These are phyloP conservation scores for Chrysodeixis includens DNA, from an alignment of 2,888 invertebrate species.

Conservation along the genomic window DNA sequence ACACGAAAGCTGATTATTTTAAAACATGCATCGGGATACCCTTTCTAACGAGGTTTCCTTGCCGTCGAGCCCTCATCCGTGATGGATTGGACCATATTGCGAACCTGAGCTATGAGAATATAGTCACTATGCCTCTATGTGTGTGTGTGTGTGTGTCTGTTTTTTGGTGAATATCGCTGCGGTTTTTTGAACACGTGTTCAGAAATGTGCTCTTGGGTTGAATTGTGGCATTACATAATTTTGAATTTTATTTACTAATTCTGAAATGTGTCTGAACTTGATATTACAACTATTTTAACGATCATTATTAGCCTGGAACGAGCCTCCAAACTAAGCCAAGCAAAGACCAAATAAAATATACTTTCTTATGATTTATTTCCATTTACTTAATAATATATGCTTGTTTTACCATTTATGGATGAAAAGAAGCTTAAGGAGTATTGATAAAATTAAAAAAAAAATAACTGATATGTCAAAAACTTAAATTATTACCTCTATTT, in stretches of 20 bases:
- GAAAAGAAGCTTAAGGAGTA: slow-evolving; percentile 20
- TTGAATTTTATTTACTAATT: no score
- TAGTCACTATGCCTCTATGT: slow-evolving; percentile 27
- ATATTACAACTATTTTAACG: slow-evolving; percentile 64
- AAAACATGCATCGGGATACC: slow-evolving; percentile 86
- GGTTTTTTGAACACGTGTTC: not conserved
- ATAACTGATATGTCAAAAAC: no score
- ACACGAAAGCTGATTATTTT: slow-evolving; percentile 86
- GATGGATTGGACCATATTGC: slow-evolving; percentile 47
- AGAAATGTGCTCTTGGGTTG: no score
- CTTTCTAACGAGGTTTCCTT: slow-evolving; percentile 83
- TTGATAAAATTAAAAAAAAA: no score
- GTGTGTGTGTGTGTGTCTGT: slow-evolving; percentile 9
- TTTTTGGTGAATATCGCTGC: slow-evolving; percentile 9
- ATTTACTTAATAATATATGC: slow-evolving; percentile 52
- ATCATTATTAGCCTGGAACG: slow-evolving; percentile 67
- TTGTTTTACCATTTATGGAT: slow-evolving; percentile 32
- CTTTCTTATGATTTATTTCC: slow-evolving; percentile 55
- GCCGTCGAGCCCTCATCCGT: slow-evolving; percentile 48
- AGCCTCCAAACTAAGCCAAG: no score
- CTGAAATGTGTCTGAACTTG: no score
- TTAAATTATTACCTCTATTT: no score
- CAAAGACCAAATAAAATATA: no score
- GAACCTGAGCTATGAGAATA: slow-evolving; percentile 44
- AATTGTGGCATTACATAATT: no score